phyloP scores from a whole-genome alignment of 2,888 invertebrate species.

The Drosophila hamatofila region DNA sequence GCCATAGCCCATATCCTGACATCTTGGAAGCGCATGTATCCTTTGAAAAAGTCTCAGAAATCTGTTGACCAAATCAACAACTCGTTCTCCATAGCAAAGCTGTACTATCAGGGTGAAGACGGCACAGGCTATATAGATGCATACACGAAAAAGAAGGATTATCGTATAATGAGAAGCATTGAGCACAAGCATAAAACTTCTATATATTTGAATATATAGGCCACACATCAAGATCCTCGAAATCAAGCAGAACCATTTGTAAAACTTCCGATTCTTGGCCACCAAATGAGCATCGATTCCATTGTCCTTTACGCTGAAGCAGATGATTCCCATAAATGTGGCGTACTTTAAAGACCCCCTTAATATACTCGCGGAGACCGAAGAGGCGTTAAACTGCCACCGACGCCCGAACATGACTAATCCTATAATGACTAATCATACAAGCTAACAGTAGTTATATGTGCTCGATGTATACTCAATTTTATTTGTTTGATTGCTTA shows the following conservation, averaged over 20 bases:
- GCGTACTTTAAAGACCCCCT: slow-evolving; percentile 42
- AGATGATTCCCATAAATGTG: slow-evolving; percentile 49
- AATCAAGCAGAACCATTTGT: slow-evolving; percentile 51
- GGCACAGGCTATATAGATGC: slow-evolving; percentile 24
- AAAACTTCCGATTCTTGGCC: slow-evolving; percentile 22
- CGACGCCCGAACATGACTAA: slow-evolving; percentile 57
- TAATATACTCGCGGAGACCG: slow-evolving; percentile 38
- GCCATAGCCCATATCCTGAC: slow-evolving; percentile 34
- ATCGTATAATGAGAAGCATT: slow-evolving; percentile 19
- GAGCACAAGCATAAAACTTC: not conserved
- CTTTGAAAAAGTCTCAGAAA: slow-evolving; percentile 50
- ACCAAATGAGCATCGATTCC: slow-evolving; percentile 21
- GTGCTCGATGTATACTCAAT: not conserved
- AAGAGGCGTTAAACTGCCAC: slow-evolving; percentile 29
- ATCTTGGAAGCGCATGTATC: slow-evolving; percentile 29
- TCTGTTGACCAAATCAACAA: slow-evolving; percentile 49
- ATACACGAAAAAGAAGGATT: slow-evolving; percentile 22
- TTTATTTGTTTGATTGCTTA: not conserved
- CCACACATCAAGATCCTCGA: slow-evolving; percentile 15
- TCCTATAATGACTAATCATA: not conserved
- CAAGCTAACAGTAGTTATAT: not conserved
- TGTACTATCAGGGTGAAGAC: slow-evolving; percentile 50
- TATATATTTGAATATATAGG: not conserved
- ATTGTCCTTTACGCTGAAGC: slow-evolving; percentile 39
- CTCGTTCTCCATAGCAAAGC: slow-evolving; percentile 26